These are phyloP conservation scores for Danio jaintianensis DNA, from an alignment of 2,797 vertebrate genomes.

Conservation along the genomic window DNA sequence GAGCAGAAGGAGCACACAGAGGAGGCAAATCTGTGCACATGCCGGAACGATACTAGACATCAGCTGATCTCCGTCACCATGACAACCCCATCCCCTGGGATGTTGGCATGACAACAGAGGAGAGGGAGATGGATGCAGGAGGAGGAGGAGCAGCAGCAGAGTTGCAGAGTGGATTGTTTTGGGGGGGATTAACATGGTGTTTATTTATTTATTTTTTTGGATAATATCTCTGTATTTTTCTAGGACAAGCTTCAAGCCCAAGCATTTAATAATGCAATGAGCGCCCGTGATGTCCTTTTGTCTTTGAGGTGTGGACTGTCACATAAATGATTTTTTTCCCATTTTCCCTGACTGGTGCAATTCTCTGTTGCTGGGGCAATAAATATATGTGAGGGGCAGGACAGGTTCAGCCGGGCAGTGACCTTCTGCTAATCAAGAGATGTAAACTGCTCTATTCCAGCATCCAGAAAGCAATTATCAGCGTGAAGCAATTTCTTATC, in stretches of 20 bases:
- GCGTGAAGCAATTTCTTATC: conserved; percentile 37
- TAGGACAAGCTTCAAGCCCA: conserved; percentile 12
- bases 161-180: conserved; percentile 42
- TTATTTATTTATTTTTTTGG: conserved; percentile 41
- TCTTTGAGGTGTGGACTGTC: conserved; percentile 22
- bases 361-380: conserved; percentile 38
- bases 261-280: conserved; percentile 32
- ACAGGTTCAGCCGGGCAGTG: conserved; percentile 42
- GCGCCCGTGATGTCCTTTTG: conserved; percentile 37
- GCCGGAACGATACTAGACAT: conserved; percentile 81
- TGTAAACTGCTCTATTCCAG: conserved; percentile 68
- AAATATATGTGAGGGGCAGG: conserved; percentile 51
- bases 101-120: conserved; percentile 80
- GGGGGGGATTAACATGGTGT: conserved; percentile 42
- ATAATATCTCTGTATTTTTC: conserved; percentile 35
- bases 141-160: conserved; percentile 42
- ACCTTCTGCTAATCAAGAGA: conserved; percentile 65
- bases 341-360: conserved; percentile 15
- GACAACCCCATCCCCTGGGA: conserved; percentile 88
- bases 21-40: conserved; percentile 70
- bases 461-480: conserved; percentile 62
- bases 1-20: conserved; percentile 60
- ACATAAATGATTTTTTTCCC: conserved; percentile 33
- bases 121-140: conserved; percentile 63
- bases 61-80: conserved; percentile 92